A percentile compares a stretch with the other conserved stretches of the same genome.
These are phyloP conservation scores for Macropis europaea DNA, from an alignment of 2,888 invertebrate genomes.

Conservation along the genomic window DNA sequence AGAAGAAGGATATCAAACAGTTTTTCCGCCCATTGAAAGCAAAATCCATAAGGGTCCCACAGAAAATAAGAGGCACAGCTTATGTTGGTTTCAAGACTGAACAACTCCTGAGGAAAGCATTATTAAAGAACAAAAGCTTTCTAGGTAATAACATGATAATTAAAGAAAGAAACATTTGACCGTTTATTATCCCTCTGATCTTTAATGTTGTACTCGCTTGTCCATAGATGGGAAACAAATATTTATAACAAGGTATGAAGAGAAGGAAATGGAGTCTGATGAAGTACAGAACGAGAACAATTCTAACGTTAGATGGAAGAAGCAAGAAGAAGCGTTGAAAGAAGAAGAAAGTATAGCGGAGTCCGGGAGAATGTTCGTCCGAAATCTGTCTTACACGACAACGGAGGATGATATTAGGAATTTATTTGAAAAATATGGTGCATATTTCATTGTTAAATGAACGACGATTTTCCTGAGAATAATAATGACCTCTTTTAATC, in stretches of 20 bases:
- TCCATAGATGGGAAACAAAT: slow-evolving; percentile 84
- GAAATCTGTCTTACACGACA: slow-evolving; percentile 93
- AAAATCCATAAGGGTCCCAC: slow-evolving; percentile 89
- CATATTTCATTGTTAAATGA: slow-evolving; percentile 30
- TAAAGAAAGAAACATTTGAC: background rate
- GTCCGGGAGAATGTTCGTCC: slow-evolving; percentile 94
- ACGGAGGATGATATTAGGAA: slow-evolving; percentile 92
- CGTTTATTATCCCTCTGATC: no score
- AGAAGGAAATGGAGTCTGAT: slow-evolving; percentile 75
- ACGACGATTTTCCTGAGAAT: background rate
- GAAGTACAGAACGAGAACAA: slow-evolving; percentile 54
- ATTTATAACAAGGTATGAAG: slow-evolving; percentile 81
- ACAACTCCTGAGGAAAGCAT: slow-evolving; percentile 88
- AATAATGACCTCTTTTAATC: background rate
- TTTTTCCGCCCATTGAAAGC: slow-evolving; percentile 92
- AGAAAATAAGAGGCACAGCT: slow-evolving; percentile 90
- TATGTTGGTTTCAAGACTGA: slow-evolving; percentile 95
- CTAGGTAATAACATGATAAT: slow-evolving; percentile 83
- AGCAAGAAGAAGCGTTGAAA: slow-evolving; percentile 84
- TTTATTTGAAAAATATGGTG: slow-evolving; percentile 92
- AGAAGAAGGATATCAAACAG: slow-evolving; percentile 91
- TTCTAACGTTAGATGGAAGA: slow-evolving; percentile 82
- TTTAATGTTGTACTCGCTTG: background rate
- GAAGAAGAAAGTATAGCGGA: slow-evolving; percentile 91
- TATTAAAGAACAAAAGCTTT: slow-evolving; percentile 92